Evolutionary conservation across 2,797 vertebrate species (phyloP).

Genomic region (Hydrocynus forskahlii): DNA sequence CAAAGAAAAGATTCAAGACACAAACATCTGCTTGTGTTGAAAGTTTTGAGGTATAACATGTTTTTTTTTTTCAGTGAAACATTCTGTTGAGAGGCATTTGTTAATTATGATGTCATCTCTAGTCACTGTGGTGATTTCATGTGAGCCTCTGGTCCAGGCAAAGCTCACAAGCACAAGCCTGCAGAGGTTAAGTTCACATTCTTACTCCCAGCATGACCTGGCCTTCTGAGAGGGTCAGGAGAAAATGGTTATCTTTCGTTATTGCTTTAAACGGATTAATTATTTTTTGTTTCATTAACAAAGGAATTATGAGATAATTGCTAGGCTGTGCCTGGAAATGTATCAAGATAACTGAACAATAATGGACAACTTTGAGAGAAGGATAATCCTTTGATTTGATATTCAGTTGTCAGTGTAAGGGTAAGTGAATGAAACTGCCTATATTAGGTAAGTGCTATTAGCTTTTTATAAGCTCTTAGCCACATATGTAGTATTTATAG

Average conservation of each 20-base stretch:
- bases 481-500: slow-evolving; percentile 23
- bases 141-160: slow-evolving; percentile 31
- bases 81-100: slow-evolving; percentile 24
- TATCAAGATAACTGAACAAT: slow-evolving; percentile 35
- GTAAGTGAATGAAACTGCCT: slow-evolving; percentile 44
- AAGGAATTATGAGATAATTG: slow-evolving; percentile 26
- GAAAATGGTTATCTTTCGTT: slow-evolving; percentile 15
- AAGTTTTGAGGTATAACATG: slow-evolving; percentile 27
- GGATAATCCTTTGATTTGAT: slow-evolving; percentile 42
- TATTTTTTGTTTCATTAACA: slow-evolving; percentile 32
- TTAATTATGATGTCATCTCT: slow-evolving; percentile 36
- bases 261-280: slow-evolving; percentile 15
- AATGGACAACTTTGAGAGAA: slow-evolving; percentile 50
- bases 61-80: slow-evolving; percentile 2
- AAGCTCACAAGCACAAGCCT: slow-evolving; percentile 50
- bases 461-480: slow-evolving; percentile 16
- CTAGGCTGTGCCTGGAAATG: slow-evolving; percentile 48
- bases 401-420: slow-evolving; percentile 40
- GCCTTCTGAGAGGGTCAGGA: slow-evolving; percentile 8
- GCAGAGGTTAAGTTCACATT: slow-evolving; percentile 21
- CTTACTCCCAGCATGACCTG: background rate
- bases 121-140: slow-evolving; percentile 45
- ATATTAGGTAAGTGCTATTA: slow-evolving; percentile 56
- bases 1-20: slow-evolving; percentile 27
- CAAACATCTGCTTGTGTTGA: slow-evolving; percentile 11